A percentile compares a stretch with the other conserved stretches of the same genome.
These are phyloP conservation scores for Anguilla anguilla DNA, from an alignment of 2,797 vertebrate species.

Conservation along the genomic window DNA sequence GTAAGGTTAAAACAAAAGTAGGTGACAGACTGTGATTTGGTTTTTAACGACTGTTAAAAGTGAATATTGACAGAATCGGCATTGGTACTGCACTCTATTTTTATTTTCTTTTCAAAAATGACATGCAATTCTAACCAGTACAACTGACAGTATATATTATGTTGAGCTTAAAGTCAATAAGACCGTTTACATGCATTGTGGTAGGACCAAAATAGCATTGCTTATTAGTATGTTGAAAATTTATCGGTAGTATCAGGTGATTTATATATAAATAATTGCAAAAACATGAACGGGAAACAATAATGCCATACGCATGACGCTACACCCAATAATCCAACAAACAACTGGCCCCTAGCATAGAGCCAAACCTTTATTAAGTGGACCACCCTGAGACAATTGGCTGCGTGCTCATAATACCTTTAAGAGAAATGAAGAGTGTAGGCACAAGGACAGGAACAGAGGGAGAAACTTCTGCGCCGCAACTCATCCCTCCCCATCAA, in stretches of 20 bases:
- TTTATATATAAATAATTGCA: background rate
- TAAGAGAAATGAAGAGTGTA: conserved; percentile 13
- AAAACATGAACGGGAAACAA: background rate
- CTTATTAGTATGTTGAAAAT: background rate
- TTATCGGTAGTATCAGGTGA: background rate
- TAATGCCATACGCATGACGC: background rate
- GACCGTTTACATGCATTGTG: background rate
- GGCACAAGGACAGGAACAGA: background rate
- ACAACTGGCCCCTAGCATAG: background rate
- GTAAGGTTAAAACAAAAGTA: background rate
- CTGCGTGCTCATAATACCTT: background rate
- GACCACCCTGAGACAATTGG: background rate
- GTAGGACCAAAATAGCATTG: background rate
- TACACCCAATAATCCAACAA: background rate
- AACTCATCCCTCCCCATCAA: conserved; percentile 27
- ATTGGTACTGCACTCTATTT: background rate
- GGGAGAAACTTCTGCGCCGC: conserved; percentile 21
- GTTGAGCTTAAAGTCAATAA: background rate
- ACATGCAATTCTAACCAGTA: background rate
- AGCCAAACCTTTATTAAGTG: background rate
- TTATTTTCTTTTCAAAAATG: background rate
- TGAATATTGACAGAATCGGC: background rate
- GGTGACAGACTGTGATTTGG: background rate
- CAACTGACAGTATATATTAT: background rate
- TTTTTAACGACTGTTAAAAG: background rate